Evolutionary conservation across 2,888 invertebrate species (phyloP), one percentile per base, ranked within the genome.

Genomic region (Dioctria linearis): DNA sequence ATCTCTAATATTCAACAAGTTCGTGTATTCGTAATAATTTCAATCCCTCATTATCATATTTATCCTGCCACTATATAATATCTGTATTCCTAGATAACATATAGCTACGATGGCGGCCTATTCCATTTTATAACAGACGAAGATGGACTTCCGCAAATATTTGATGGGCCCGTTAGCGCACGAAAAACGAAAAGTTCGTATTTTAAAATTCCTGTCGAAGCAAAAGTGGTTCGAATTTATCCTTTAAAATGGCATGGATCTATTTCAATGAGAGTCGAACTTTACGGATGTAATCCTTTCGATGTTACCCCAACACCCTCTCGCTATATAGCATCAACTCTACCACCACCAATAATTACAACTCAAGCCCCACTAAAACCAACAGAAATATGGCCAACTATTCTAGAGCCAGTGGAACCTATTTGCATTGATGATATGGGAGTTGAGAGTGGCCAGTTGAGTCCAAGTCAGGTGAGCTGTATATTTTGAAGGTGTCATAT

Each of bases 211-310:
- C 95, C 96, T 0, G 90, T 96, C 73, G 95, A 95, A 86, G 95
- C 96, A 0, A 92, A 92, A 85, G 91, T 92, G 39, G 86, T 96
- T 6, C 91, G 95, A 80, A 90, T 96, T 80, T 91, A 91, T 83
- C 96, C 96, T 0, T 88, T 93, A 42, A 92, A 94, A 3, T 96
- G 95, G 95, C 92, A 94, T 84, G 91, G 92, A 4, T 93, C 93
- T 59, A 90, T 92, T 81, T 91, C 94, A 0, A 88, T 96, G 83
- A 90, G 93, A 81, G 90, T 94, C 43, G 95, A 96, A 84, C 86
- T 96, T 6, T 90, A 96, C 59, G 95, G 96, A 4, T 97, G 96
- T 86, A 76, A 46, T 11, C n/a, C 11, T 13, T 11, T 4, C n/a
- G 13, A 54, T n/a, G 66, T 42, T 13, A 57, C 61, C 13, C 11